Evolutionary conservation across 35 echinoderm and acorn worm species (phyloP), one percentile per base, ranked within the genome.

Genomic region (Eucidaris tribuloides): DNA sequence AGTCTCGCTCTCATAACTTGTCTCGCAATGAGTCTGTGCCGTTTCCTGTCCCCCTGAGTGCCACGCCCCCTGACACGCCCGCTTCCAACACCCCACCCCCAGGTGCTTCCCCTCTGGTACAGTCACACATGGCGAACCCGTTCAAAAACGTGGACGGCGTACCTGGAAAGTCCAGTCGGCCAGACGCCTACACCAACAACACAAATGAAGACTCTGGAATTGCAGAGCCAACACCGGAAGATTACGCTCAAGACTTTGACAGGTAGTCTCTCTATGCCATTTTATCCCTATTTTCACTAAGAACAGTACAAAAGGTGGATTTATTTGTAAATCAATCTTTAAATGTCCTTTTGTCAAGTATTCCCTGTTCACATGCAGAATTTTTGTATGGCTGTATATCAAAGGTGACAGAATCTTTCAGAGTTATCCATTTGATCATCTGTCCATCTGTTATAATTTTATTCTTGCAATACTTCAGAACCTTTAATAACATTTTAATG

Each of bases 171-270:
- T 37, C 71, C 25, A 84, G 83, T 37, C 66, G 88, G 35, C 56
- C 36, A 4, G 93, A 88, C 46, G 87, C 84, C 0, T 91, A 87
- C 68, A 91, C 83, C 37, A 96, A 91, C 44, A 58, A 77, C 56
- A 91, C 93, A 14, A 96, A 96, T 58, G 84, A 90, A 55, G 93
- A 96, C 45, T 96, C 93, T 80, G 93, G 93, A 0, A 87, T 96
- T 56, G 89, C 83, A 7, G 92, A 90, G 5, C 62, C 78, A 29
- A 84, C 82, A 58, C 74, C 77, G 33, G 92, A 95, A 11, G 87
- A 86, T 37, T 59, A 57, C 55, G 90, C 87, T 49, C 23, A 33
- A 63, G 88, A 85, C 9, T 84, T 68, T 31, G 38, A 52, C 19
- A 46, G 62, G 39, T 71, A 84, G 45, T n/a, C n/a, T n/a, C n/a